Evolutionary conservation across 2,888 invertebrate genomes (phyloP).

Genomic region (Cheilosia grossa): DNA sequence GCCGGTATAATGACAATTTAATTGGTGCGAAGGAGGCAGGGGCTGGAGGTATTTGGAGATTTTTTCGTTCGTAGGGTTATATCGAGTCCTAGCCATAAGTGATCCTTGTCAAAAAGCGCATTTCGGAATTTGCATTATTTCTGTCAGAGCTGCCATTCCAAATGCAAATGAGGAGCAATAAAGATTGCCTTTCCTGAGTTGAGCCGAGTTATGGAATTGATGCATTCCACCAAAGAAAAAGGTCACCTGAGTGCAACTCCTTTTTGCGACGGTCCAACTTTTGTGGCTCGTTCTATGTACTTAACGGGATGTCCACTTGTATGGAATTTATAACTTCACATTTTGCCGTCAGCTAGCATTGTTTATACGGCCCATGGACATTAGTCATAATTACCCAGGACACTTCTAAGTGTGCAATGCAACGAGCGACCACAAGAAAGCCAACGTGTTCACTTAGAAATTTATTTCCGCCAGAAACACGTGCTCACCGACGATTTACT

Average conservation of each 20-base stretch:
- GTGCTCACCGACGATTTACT: conserved; percentile 55
- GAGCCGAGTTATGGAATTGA: conserved; percentile 32
- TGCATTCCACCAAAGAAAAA: conserved; percentile 33
- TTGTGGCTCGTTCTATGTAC: not conserved
- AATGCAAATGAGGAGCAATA: conserved; percentile 67
- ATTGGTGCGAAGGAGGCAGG: conserved; percentile 18
- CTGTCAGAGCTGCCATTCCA: conserved; percentile 39
- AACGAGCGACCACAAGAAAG: conserved; percentile 36
- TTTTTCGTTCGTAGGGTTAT: no score
- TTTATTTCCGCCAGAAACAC: conserved; percentile 60
- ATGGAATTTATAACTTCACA: conserved; percentile 51
- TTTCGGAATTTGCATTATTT: conserved; percentile 35
- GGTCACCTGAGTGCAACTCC: conserved; percentile 41
- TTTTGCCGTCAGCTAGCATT: conserved; percentile 42
- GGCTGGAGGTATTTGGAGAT: no score
- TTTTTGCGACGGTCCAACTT: conserved; percentile 13
- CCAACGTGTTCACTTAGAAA: conserved; percentile 33
- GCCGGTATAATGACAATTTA: conserved; percentile 55
- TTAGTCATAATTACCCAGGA: conserved; percentile 66
- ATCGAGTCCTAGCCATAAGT: no score
- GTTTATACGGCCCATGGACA: conserved; percentile 17
- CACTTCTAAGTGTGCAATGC: conserved; percentile 19
- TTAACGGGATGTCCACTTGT: conserved; percentile 29
- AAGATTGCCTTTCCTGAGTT: conserved; percentile 47
- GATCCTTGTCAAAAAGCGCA: not conserved